Base-by-base conservation (phyloP, 2,797 vertebrate species). In the Hylomyscus alleni region DNA sequence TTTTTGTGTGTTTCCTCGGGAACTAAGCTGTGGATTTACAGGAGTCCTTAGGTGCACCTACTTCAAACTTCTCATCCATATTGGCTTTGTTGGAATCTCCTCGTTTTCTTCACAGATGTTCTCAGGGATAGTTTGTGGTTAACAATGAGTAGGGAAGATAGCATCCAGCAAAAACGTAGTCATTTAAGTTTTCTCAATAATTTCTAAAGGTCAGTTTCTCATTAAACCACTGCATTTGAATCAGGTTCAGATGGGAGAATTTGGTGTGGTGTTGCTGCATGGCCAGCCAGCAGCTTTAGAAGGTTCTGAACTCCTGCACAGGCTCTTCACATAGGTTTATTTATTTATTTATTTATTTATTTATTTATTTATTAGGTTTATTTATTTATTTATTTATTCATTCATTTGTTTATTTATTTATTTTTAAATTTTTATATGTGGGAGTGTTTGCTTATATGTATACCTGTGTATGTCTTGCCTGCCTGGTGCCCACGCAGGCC, bases 171-270 rank as follows among this genome's bases (percentile, higher is more conserved):
- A 96, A 69, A 89, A 75, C 67, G 76, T 34, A 22, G 5, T 31
- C 80, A 2, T 65, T 40, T 62, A 69, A 1, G 88, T 82, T 77
- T 91, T 52, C n/a, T 93, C 24, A 76, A 0, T 86, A 31, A 37
- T 89, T 83, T 83, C 75, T 89, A 26, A 89, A 86, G 29, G 87
- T 93, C 22, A 4, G 19, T 78, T 90, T 93, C 76, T 44, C 75
- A 62, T 69, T 85, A 78, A 75, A 26, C 0, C 15, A 20, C 20
- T 67, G 15, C 24, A 89, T 76, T 75, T 52, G 60, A 47, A 44
- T 82, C 76, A 47, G 7, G 19, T 44, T 93, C 87, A 75, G 67
- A 62, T 37, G 14, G 56, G 15, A 44, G 22, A 78, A 76, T 91
- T 50, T 75, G 29, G 13, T 10, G 2, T 34, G 10, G 60, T 24